Conservation (phyloP, 1,140 invertebrate genomes). For the Nephotettix cincticeps region DNA sequence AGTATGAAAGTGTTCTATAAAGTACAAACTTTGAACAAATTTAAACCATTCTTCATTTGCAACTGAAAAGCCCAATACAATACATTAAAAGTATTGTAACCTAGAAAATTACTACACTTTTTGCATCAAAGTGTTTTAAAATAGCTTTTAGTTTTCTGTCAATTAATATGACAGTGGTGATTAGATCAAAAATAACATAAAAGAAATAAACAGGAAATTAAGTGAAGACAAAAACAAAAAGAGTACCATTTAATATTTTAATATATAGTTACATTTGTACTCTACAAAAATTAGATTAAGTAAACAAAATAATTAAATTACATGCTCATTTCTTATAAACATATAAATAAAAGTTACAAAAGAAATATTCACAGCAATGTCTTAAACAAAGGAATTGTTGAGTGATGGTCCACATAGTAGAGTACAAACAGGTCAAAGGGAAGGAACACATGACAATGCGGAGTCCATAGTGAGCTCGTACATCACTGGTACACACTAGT, state of each 20-base stretch:
- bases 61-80: no score
- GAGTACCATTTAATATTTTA: constrained; percentile 22
- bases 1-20: no score
- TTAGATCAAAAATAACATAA: no score
- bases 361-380: constrained; percentile 22
- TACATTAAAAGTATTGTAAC: no score
- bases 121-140: no score
- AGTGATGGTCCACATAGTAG: constrained; percentile 27
- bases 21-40: no score
- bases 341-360: constrained; percentile 27
- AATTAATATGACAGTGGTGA: no score
- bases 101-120: no score
- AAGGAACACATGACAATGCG: constrained; percentile 15
- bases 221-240: not conserved
- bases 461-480: constrained; percentile 9
- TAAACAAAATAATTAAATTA: constrained; percentile 21
- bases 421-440: constrained; percentile 14
- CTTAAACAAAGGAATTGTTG: constrained; percentile 12
- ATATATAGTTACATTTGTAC: constrained; percentile 24
- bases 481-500: no score
- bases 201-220: no score
- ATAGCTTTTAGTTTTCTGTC: no score
- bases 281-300: constrained; percentile 25
- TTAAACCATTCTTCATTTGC: no score
- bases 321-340: constrained; percentile 14